A percentile compares a stretch with the other conserved stretches of the same genome.
Evolutionary conservation across 2,797 vertebrate genomes (phyloP).

Genomic region (Acropternis orthonyx): DNA sequence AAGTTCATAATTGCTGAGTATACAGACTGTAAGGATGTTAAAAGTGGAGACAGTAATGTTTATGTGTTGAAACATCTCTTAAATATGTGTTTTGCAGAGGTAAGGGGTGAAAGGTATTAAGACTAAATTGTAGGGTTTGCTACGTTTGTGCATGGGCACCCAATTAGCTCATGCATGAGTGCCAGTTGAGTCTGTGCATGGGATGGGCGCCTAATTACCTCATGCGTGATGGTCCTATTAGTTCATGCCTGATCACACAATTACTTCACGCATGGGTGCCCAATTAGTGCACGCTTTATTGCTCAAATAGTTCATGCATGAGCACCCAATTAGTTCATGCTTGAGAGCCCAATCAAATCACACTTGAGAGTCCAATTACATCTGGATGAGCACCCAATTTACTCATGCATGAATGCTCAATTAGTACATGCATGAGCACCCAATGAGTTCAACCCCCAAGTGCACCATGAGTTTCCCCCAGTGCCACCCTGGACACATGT

Average conservation of each 20-base stretch:
- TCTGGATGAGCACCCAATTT: background rate
- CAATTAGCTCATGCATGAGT: background rate
- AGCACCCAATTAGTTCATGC: background rate
- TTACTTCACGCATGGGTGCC: background rate
- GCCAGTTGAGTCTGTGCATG: background rate
- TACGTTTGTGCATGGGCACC: background rate
- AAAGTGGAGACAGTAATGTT: background rate
- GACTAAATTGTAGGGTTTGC: background rate
- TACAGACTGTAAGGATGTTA: background rate
- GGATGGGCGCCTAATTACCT: background rate
- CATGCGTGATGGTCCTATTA: background rate
- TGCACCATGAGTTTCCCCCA: background rate
- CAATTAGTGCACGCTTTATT: background rate
- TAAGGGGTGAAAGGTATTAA: background rate
- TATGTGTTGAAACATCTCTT: background rate
- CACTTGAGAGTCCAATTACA: background rate
- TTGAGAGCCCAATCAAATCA: constrained; percentile 12
- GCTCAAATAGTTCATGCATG: background rate
- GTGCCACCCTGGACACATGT: fast-evolving
- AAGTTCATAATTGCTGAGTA: background rate
- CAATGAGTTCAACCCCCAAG: background rate
- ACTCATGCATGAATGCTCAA: background rate
- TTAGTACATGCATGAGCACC: background rate
- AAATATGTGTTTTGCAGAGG: background rate
- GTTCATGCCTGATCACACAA: background rate